Percentiles rank a stretch among this genome's conserved stretches.
These are phyloP conservation scores for Amblyraja radiata DNA, from an alignment of 2,797 vertebrate species.

Conservation along the genomic window DNA sequence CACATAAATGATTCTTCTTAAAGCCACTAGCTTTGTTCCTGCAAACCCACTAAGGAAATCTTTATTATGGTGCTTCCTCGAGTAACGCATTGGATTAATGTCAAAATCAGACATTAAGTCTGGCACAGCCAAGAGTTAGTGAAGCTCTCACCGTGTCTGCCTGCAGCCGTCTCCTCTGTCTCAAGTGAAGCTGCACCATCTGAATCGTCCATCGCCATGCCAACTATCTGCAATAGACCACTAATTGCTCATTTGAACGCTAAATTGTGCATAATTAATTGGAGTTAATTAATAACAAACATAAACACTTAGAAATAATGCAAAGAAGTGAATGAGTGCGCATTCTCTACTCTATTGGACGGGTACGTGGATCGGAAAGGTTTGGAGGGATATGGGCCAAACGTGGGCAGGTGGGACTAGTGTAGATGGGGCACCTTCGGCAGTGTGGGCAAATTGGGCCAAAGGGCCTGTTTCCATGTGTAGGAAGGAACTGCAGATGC, in stretches of 20 bases:
- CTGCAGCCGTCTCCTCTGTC: background rate
- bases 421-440: too few relatives aligned
- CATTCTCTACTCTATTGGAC: too few relatives aligned
- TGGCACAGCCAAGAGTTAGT: background rate
- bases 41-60: background rate
- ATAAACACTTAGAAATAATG: too few relatives aligned
- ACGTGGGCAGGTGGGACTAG: too few relatives aligned
- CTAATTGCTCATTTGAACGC: background rate
- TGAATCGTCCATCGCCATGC: background rate
- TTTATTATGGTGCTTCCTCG: background rate
- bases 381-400: too few relatives aligned
- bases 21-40: background rate
- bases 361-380: too few relatives aligned
- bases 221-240: background rate
- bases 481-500: too few relatives aligned
- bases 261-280: conserved; percentile 6
- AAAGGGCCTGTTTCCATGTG: too few relatives aligned
- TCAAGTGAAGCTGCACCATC: background rate
- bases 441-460: too few relatives aligned
- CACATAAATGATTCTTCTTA: background rate
- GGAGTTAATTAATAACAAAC: too few relatives aligned
- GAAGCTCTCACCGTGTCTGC: background rate
- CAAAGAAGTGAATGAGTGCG: too few relatives aligned
- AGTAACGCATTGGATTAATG: background rate
- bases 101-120: background rate